Conservation (phyloP, 2,113 vertebrate species). For the Coreoperca whiteheadi region DNA sequence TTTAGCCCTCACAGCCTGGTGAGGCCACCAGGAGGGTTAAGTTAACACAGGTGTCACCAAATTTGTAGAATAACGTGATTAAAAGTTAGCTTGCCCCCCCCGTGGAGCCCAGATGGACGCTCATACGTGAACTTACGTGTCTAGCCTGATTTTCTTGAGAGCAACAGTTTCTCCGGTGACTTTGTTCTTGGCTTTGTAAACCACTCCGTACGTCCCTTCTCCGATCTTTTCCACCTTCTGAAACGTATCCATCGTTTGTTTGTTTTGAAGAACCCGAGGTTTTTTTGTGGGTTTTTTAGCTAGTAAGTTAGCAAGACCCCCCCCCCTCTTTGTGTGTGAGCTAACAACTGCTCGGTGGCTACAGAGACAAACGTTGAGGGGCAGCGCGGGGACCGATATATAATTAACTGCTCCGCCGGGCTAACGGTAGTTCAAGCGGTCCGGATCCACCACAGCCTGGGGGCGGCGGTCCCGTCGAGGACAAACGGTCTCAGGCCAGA, state of each 20-base stretch:
- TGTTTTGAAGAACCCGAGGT: background rate
- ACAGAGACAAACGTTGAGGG: constrained; percentile 4
- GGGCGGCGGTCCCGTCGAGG: background rate
- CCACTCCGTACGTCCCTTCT: constrained; percentile 95
- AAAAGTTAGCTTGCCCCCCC: background rate
- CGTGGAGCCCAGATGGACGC: background rate
- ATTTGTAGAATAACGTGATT: background rate
- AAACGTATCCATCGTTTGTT: constrained; percentile 89
- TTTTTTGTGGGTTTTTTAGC: constrained; percentile 8
- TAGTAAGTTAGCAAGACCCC: constrained; percentile 8
- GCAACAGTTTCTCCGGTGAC: constrained; percentile 94
- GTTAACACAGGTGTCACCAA: background rate
- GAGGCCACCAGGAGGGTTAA: too few species aligned
- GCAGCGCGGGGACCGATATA: constrained; percentile 34
- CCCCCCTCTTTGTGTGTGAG: constrained; percentile 61
- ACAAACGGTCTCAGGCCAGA: background rate
- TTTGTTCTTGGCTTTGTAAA: constrained; percentile 95
- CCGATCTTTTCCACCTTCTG: constrained; percentile 98
- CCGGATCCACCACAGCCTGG: background rate
- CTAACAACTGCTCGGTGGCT: constrained; percentile 60
- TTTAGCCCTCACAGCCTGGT: background rate
- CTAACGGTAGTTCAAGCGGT: constrained; percentile 1
- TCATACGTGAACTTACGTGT: constrained; percentile 88
- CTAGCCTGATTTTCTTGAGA: constrained; percentile 94
- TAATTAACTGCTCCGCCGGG: constrained; percentile 7